A percentile compares a stretch with the other conserved stretches of the same genome.
phyloP scores from a whole-genome alignment of 2,113 vertebrate species.

The Dicentrarchus labrax region DNA sequence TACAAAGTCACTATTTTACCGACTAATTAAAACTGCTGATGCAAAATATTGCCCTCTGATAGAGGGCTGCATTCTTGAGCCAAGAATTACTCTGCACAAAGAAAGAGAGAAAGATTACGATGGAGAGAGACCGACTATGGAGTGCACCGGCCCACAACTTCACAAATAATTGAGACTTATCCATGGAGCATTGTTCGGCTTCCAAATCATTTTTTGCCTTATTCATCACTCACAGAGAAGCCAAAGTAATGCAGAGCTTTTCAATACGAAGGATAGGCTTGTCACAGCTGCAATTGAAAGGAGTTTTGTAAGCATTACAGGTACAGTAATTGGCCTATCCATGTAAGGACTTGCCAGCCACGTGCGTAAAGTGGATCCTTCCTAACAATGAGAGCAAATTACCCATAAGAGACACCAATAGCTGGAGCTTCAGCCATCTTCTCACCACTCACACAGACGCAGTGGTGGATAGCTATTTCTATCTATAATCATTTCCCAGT shows the following conservation, averaged over 20 bases:
- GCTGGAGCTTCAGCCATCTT: conserved; percentile 19
- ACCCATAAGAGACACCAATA: conserved; percentile 24
- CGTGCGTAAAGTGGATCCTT: conserved; percentile 30
- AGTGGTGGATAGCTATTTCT: conserved; percentile 31
- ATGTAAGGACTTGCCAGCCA: conserved; percentile 35
- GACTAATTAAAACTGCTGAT: conserved; percentile 56
- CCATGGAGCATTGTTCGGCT: conserved; percentile 10
- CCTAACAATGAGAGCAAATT: conserved; percentile 42
- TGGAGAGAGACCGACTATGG: conserved; percentile 4
- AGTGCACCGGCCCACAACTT: conserved; percentile 2
- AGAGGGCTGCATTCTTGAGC: conserved; percentile 33
- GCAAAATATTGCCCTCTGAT: conserved; percentile 42
- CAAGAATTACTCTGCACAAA: conserved; percentile 37
- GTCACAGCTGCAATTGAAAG: conserved; percentile 12
- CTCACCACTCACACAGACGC: conserved; percentile 9
- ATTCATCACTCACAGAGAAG: conserved; percentile 12
- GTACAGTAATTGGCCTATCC: conserved; percentile 48
- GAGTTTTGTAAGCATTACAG: conserved; percentile 17
- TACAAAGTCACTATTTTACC: background rate
- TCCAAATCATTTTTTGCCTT: conserved; percentile 15
- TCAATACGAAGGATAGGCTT: background rate
- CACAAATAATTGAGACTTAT: conserved; percentile 50
- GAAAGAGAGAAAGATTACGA: conserved; percentile 26
- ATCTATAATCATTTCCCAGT: conserved; percentile 56
- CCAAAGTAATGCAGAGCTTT: background rate